Base-by-base conservation (phyloP, 2,797 vertebrate species). In the Intellagama lesueurii region DNA sequence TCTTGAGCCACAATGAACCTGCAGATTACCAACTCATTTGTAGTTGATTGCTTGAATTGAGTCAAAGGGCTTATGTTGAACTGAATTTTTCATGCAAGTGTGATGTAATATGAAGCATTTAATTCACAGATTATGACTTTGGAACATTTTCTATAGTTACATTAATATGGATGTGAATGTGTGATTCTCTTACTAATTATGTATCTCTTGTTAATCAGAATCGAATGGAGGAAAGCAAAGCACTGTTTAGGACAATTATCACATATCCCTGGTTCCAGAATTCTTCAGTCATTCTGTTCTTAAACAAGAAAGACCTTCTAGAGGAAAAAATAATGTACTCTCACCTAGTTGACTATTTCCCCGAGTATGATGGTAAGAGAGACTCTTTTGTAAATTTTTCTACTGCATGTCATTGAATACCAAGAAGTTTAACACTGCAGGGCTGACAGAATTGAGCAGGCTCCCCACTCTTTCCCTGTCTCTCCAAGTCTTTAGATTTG, bases 291-390 rank as follows among this genome's bases (percentile, higher is more conserved):
- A 98, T 98, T 94, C 96, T 98, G 87, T 98, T 98, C 96, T 96
- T 98, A 96, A 98, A 98, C 96, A 98, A 98, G 95, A 98, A 98
- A 94, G 98, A 98, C 95, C 97, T 98, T 32, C 93, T 98, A 94
- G 98, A 98, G 94, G 98, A 98, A 95, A 98, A 98, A 95, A 98
- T 98, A 73, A 98, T 98, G 97, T 98, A 98, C 90, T 98, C 98
- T 52, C 98, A 98, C 94, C 93, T 98, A 95, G 98, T 98, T 92
- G 98, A 98, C 94, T 98, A 98, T 96, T 98, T 98, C 84, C 98
- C 98, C 26, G 98, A 98, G 87, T 98, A 98, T 92, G 98, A 98
- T 2, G 98, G 98, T 98, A 94, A 97, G 98, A 95, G 52, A 11
- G 76, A 64, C 35, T 28, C 26, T 44, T 24, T 6, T 16, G 81